Conservation (phyloP, 2,797 vertebrate genomes). For the Mus minutoides region DNA sequence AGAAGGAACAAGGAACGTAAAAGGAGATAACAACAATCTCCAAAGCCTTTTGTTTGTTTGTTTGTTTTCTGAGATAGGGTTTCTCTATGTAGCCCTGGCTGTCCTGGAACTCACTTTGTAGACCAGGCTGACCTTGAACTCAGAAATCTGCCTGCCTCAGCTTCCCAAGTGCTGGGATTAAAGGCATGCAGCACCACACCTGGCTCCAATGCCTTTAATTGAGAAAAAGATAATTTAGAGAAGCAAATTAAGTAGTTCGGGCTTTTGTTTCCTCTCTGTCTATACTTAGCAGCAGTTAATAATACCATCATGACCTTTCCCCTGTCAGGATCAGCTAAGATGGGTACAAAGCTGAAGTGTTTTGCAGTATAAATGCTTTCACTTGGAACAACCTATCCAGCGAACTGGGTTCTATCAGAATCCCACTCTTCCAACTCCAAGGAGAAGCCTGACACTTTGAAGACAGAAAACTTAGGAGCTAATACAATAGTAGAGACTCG, state of each 20-base stretch:
- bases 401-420: not conserved
- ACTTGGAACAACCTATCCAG: not conserved
- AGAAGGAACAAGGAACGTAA: not conserved
- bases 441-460: not conserved
- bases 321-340: not conserved
- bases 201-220: not conserved
- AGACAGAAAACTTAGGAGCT: not conserved
- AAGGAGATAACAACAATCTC: not conserved
- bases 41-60: not conserved
- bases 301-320: not conserved
- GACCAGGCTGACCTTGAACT: no score
- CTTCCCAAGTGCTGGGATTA: no score
- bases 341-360: not conserved
- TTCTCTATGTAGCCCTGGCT: no score
- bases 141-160: no score
- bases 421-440: not conserved
- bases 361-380: not conserved
- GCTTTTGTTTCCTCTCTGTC: not conserved
- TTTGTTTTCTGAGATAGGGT: no score
- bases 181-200: no score
- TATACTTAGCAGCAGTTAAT: not conserved
- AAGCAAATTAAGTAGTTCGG: not conserved
- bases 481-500: not conserved
- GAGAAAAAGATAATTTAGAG: conserved; percentile 33
- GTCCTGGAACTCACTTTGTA: no score